Percentiles rank a stretch among this genome's conserved stretches.
phyloP scores from a whole-genome alignment of 2,797 vertebrate species.

The Leptatherina wallacei region DNA sequence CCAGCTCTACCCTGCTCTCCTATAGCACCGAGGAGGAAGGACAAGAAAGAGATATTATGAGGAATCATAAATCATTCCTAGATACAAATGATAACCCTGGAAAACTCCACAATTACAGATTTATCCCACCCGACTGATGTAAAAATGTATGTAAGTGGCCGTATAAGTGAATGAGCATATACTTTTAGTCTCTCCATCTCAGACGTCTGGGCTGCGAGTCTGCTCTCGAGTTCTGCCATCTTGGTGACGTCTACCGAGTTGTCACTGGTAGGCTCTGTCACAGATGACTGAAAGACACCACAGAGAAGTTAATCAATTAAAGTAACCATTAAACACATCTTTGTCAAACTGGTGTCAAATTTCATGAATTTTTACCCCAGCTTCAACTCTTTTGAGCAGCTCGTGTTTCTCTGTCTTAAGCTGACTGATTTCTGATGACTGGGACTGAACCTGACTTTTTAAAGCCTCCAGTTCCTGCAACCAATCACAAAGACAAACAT shows the following conservation, averaged over 20 bases:
- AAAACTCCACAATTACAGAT: neutral
- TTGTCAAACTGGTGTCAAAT: neutral
- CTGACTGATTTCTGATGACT: slow-evolving; percentile 86
- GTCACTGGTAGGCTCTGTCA: slow-evolving; percentile 58
- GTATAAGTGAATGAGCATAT: neutral
- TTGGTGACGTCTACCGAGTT: slow-evolving; percentile 47
- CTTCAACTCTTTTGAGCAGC: slow-evolving; percentile 84
- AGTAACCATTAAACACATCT: neutral
- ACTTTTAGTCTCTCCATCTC: slow-evolving; percentile 89
- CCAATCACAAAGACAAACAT: slow-evolving; percentile 11
- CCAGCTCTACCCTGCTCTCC: slow-evolving; percentile 82
- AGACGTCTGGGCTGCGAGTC: slow-evolving; percentile 78
- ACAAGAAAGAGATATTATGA: neutral
- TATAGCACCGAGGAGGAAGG: slow-evolving; percentile 38
- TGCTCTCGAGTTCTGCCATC: slow-evolving; percentile 82
- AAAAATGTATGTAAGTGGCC: neutral
- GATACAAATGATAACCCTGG: neutral
- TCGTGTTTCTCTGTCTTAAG: slow-evolving; percentile 89
- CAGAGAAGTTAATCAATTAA: neutral
- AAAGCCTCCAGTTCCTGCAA: slow-evolving; percentile 88
- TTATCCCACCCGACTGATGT: neutral
- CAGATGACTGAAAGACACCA: slow-evolving; percentile 49
- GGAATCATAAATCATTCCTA: neutral
- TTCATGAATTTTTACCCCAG: slow-evolving; percentile 62
- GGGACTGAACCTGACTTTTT: slow-evolving; percentile 84